Conservation (phyloP, 1,140 invertebrate genomes). For the Apis dorsata region DNA sequence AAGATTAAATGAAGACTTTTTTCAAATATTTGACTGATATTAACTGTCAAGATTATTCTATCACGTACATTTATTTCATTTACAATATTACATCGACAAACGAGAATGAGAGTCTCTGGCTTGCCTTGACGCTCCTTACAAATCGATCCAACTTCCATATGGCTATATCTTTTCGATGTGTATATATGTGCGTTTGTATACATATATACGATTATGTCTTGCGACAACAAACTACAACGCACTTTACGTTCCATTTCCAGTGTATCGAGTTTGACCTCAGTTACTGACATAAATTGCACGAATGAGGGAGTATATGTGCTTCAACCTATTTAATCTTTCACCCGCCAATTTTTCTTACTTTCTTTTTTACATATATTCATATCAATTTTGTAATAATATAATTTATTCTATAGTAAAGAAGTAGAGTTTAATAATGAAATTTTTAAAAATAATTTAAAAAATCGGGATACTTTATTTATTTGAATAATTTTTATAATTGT, state of each 20-base stretch:
- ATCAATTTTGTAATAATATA: neutral
- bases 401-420: neutral
- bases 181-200: neutral
- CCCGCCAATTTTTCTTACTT: neutral
- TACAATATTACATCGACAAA: conserved; percentile 37
- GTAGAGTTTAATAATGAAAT: conserved; percentile 6
- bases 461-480: neutral
- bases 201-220: conserved; percentile 18
- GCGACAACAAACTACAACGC: conserved; percentile 44
- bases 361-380: too few species aligned
- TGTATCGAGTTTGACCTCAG: conserved; percentile 29
- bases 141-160: conserved; percentile 73
- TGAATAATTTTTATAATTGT: neutral
- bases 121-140: conserved; percentile 77
- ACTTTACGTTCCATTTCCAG: conserved; percentile 56
- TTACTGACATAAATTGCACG: conserved; percentile 34
- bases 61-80: conserved; percentile 17
- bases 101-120: conserved; percentile 75
- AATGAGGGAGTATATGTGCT: conserved; percentile 19
- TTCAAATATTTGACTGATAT: neutral
- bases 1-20: neutral
- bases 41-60: neutral
- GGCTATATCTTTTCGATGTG: conserved; percentile 41
- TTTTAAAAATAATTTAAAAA: neutral
- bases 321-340: conserved; percentile 28